Conservation (phyloP, 2,113 vertebrate genomes). For the Eptesicus fuscus region DNA sequence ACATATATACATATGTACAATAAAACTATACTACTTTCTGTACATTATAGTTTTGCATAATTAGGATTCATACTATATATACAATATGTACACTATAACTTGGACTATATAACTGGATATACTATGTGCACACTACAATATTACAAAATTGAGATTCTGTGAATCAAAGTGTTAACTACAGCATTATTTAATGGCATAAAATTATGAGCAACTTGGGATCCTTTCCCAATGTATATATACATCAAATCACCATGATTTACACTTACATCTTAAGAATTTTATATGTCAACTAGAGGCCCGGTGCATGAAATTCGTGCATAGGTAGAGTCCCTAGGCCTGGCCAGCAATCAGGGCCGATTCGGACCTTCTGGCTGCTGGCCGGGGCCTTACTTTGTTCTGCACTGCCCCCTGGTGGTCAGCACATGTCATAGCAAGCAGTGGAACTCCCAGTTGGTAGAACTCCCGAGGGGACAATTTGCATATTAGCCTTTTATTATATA, state of each 20-base stretch:
- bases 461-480: too few species aligned
- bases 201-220: not conserved
- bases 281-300: too few species aligned
- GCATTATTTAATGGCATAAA: not conserved
- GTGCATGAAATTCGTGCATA: too few species aligned
- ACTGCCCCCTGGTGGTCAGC: too few species aligned
- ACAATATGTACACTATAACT: not conserved
- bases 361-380: too few species aligned
- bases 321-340: too few species aligned
- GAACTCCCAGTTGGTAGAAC: too few species aligned
- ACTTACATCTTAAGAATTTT: not conserved
- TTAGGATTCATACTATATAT: not conserved
- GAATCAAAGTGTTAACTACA: not conserved
- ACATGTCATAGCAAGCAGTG: too few species aligned
- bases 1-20: fast-evolving
- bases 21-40: too few species aligned
- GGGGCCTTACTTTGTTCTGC: too few species aligned
- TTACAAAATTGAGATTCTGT: not conserved
- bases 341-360: too few species aligned
- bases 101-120: not conserved
- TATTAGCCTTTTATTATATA: too few species aligned
- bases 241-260: not conserved
- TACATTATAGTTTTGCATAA: not conserved
- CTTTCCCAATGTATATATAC: not conserved
- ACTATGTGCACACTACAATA: not conserved